Percentiles rank a stretch among this genome's conserved stretches.
Conservation (phyloP, 2,797 vertebrate species). For the Anguilla obscura region DNA sequence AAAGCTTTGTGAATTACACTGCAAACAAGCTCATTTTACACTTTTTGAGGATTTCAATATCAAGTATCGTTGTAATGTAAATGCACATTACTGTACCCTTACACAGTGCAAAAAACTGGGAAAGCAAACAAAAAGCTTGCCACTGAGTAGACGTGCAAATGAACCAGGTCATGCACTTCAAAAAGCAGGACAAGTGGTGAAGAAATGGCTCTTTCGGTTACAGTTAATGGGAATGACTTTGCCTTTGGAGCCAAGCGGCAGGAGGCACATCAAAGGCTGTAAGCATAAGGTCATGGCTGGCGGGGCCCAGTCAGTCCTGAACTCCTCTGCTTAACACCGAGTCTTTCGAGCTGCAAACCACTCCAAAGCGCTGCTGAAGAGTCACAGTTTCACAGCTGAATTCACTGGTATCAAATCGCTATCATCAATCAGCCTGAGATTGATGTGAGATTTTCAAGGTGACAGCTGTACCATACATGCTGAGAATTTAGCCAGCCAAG, state of each 20-base stretch:
- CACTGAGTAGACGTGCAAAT: neutral
- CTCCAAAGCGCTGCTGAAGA: neutral
- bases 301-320: slow-evolving; percentile 10
- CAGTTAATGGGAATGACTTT: neutral
- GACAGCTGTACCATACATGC: neutral
- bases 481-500: neutral
- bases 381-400: slow-evolving; percentile 28
- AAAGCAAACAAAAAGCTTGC: neutral
- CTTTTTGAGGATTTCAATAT: neutral
- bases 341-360: slow-evolving; percentile 13
- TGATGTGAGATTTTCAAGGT: neutral
- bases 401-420: slow-evolving; percentile 12
- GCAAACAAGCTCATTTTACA: neutral
- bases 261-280: neutral
- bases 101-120: neutral
- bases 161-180: neutral
- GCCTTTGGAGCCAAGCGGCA: neutral
- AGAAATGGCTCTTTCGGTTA: neutral
- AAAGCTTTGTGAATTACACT: neutral
- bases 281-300: neutral
- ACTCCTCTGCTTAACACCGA: neutral
- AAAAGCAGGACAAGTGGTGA: neutral
- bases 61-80: neutral
- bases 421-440: slow-evolving; percentile 14
- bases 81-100: neutral